Evolutionary conservation across 2,113 vertebrate species (phyloP).

Genomic region (Equus przewalskii): DNA sequence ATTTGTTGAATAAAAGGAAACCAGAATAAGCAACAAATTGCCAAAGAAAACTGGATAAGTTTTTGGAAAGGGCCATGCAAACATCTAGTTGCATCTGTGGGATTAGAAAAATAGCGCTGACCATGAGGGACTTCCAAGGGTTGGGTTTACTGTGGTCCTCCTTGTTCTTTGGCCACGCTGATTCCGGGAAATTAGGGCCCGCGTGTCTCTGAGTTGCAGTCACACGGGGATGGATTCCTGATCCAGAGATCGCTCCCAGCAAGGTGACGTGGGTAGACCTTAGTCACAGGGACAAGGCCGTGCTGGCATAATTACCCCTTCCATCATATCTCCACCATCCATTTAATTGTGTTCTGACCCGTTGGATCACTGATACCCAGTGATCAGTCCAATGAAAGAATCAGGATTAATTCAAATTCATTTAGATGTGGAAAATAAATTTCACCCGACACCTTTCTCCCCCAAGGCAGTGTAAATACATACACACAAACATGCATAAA

Average conservation of each 20-base stretch:
- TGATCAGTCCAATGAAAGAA: neutral
- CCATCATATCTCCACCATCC: accelerated
- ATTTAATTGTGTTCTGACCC: accelerated
- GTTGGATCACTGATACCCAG: too few species aligned
- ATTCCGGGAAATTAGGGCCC: neutral
- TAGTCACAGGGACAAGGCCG: accelerated
- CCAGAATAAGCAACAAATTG: slow-evolving; percentile 1
- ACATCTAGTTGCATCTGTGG: neutral
- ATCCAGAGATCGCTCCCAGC: neutral
- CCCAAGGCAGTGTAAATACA: neutral
- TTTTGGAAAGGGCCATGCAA: neutral
- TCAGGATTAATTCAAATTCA: neutral
- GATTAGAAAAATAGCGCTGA: neutral
- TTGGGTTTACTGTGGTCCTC: neutral
- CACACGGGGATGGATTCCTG: too few species aligned
- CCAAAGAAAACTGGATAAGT: neutral
- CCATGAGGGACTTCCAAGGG: neutral
- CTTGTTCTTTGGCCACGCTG: neutral
- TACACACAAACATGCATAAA: neutral
- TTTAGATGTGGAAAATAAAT: neutral
- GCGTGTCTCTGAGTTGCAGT: accelerated
- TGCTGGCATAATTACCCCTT: accelerated
- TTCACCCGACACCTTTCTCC: neutral
- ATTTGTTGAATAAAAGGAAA: slow-evolving; percentile 15
- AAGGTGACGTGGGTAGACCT: accelerated